Conservation (phyloP, 2,113 vertebrate genomes). For the Cottus gobio region DNA sequence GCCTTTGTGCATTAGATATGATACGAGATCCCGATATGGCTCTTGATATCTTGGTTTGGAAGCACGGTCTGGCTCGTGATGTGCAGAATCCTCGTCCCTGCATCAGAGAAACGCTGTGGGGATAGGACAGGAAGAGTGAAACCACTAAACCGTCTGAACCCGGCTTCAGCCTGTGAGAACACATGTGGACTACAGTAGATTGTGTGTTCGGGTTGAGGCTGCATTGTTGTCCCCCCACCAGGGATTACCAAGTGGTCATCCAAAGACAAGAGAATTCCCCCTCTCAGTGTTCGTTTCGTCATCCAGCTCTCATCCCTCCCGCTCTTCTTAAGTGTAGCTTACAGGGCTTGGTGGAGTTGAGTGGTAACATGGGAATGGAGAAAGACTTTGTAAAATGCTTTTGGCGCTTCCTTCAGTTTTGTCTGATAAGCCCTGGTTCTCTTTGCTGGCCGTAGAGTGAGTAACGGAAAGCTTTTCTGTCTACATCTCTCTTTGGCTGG, state of each 20-base stretch:
- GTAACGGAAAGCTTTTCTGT: slow-evolving; percentile 18
- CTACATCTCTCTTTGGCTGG: background rate
- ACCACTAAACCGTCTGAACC: slow-evolving; percentile 26
- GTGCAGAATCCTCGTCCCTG: slow-evolving; percentile 3
- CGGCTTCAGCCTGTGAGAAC: slow-evolving; percentile 37
- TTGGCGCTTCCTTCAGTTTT: slow-evolving; percentile 40
- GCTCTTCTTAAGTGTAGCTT: slow-evolving; percentile 29
- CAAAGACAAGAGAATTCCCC: slow-evolving; percentile 42
- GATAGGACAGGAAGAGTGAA: slow-evolving; percentile 29
- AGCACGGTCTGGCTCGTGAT: background rate
- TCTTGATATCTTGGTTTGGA: background rate
- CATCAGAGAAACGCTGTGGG: slow-evolving; percentile 34
- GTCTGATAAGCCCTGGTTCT: slow-evolving; percentile 27
- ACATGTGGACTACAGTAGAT: slow-evolving; percentile 48
- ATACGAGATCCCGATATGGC: background rate
- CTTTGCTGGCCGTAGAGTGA: slow-evolving; percentile 3
- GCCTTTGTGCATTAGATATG: background rate
- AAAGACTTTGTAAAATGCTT: slow-evolving; percentile 44
- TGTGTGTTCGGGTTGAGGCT: slow-evolving; percentile 58
- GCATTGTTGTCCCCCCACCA: slow-evolving; percentile 55
- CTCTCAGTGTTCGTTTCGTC: slow-evolving; percentile 9
- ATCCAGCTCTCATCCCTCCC: slow-evolving; percentile 15
- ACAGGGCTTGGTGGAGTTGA: slow-evolving; percentile 45
- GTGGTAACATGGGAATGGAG: slow-evolving; percentile 43
- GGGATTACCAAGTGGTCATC: slow-evolving; percentile 52